A percentile compares a stretch with the other conserved stretches of the same genome.
These are phyloP conservation scores for Empidonax alnorum DNA, from an alignment of 2,113 vertebrate genomes.

Conservation along the genomic window DNA sequence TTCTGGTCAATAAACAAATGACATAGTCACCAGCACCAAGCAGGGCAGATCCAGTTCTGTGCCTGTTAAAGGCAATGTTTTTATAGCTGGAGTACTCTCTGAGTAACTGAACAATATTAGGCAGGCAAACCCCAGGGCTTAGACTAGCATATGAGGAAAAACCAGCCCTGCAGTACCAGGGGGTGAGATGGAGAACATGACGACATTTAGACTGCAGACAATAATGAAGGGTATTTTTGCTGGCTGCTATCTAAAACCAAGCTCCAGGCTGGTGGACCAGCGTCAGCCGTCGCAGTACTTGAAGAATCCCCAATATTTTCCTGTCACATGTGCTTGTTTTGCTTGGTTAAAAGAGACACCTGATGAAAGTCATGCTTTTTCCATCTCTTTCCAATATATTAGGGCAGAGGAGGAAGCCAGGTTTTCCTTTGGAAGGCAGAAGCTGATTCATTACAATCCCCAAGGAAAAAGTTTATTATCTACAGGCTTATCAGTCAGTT, in stretches of 20 bases:
- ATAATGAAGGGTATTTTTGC: slow-evolving; percentile 49
- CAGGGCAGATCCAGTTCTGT: neutral
- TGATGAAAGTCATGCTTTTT: neutral
- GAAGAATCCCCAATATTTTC: slow-evolving; percentile 49
- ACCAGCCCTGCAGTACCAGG: neutral
- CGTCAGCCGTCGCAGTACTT: neutral
- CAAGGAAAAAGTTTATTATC: neutral
- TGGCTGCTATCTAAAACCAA: slow-evolving; percentile 34
- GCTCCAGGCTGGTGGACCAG: neutral
- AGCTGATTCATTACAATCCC: neutral
- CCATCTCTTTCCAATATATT: neutral
- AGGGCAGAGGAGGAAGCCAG: neutral
- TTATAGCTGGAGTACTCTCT: slow-evolving; percentile 19
- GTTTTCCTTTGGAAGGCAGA: neutral
- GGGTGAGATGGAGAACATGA: slow-evolving; percentile 24
- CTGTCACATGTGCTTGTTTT: neutral
- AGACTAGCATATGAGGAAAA: neutral
- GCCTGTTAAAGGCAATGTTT: slow-evolving; percentile 20
- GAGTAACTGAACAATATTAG: slow-evolving; percentile 1
- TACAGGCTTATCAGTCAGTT: neutral
- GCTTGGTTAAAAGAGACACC: slow-evolving; percentile 20
- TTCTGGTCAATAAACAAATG: neutral
- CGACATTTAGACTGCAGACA: slow-evolving; percentile 49
- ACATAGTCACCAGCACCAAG: neutral
- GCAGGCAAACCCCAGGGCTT: neutral